Evolutionary conservation across 2,113 vertebrate species (phyloP).

Genomic region (Tachysurus fulvidraco): DNA sequence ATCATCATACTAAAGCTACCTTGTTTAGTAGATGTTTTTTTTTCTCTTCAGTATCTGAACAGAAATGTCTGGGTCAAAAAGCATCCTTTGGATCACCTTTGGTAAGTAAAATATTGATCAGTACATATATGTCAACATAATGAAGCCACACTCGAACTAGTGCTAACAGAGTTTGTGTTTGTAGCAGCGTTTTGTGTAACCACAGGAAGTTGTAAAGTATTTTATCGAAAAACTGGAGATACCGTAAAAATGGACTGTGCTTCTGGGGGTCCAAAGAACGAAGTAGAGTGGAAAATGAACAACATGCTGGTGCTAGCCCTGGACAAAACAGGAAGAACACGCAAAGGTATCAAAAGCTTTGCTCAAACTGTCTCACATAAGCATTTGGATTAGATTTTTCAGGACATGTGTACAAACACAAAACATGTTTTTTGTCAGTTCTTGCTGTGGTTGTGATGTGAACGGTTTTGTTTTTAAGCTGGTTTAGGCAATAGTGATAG

Average conservation of each 20-base stretch:
- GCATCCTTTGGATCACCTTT: slow-evolving; percentile 37
- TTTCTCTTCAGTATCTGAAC: not conserved
- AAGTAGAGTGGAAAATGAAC: slow-evolving; percentile 3
- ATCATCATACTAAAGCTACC: not conserved
- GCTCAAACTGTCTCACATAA: not conserved
- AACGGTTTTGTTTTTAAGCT: slow-evolving; percentile 40
- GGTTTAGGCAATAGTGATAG: accelerated
- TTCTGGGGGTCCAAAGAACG: accelerated
- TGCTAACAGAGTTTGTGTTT: not conserved
- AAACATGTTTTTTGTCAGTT: not conserved
- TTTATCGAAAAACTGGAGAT: not conserved
- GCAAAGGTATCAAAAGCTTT: slow-evolving; percentile 43
- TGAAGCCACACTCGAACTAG: not conserved
- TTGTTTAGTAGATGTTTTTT: not conserved
- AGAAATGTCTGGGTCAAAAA: slow-evolving; percentile 48
- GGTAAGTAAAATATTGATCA: slow-evolving; percentile 56
- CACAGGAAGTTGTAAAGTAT: slow-evolving; percentile 25
- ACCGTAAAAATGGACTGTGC: not conserved
- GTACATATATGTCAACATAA: not conserved
- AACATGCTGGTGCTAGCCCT: accelerated
- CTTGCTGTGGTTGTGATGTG: not conserved
- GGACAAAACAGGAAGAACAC: accelerated
- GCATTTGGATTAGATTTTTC: not conserved
- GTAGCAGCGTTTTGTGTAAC: slow-evolving; percentile 57
- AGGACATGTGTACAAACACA: not conserved